These are phyloP conservation scores for Bilobella aurantiaca DNA, from an alignment of 1,140 invertebrate species.

Conservation along the genomic window DNA sequence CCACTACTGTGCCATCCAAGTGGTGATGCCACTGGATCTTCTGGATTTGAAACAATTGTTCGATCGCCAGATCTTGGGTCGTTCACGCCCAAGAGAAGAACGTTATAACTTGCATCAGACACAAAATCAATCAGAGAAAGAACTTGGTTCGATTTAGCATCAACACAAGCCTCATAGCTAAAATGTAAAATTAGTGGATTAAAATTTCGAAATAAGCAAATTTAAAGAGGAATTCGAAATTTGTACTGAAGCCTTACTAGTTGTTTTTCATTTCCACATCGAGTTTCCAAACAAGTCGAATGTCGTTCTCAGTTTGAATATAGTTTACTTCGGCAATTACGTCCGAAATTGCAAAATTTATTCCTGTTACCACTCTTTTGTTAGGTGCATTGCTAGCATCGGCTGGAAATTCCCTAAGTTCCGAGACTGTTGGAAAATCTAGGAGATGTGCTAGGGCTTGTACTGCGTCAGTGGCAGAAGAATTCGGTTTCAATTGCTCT, in stretches of 20 bases:
- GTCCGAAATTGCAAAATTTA: not conserved
- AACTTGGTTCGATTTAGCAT: not conserved
- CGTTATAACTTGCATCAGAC: constrained; percentile 2
- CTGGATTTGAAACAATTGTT: not conserved
- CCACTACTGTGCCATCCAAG: not conserved
- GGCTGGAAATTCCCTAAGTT: too few species aligned
- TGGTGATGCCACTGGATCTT: not conserved
- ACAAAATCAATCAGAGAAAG: not conserved
- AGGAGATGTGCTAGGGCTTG: too few species aligned
- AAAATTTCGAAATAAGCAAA: not conserved
- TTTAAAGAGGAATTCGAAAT: not conserved
- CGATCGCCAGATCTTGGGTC: not conserved
- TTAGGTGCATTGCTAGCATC: too few species aligned
- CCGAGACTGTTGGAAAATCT: too few species aligned
- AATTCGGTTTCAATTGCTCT: too few species aligned
- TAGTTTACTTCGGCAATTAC: not conserved
- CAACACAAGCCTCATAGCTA: not conserved
- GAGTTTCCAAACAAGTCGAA: not conserved
- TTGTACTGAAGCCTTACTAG: not conserved
- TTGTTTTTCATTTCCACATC: not conserved
- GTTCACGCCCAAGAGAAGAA: not conserved
- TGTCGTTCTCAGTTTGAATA: not conserved
- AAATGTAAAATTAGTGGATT: not conserved
- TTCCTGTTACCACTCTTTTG: too few species aligned
- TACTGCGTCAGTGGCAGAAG: too few species aligned